Percentiles rank a stretch among this genome's conserved stretches.
phyloP scores from a whole-genome alignment of 2,113 vertebrate species.

The Oophaga pumilio region DNA sequence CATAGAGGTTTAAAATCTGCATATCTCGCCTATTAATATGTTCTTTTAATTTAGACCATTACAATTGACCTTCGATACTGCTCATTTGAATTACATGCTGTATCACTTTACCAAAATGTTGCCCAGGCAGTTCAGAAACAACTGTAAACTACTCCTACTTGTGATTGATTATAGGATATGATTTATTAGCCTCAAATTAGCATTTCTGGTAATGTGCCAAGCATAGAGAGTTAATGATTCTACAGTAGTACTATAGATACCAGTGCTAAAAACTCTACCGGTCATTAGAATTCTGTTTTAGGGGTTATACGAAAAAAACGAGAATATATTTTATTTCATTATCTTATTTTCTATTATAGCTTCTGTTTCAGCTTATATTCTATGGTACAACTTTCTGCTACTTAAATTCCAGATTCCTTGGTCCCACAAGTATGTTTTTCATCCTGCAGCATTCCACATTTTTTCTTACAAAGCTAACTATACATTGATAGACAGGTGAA shows the following conservation, averaged over 20 bases:
- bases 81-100: no score
- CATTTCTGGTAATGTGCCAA: no score
- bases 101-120: no score
- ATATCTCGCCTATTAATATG: no score
- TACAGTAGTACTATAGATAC: neutral
- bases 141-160: neutral
- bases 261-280: no score
- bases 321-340: conserved; percentile 2
- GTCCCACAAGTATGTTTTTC: conserved; percentile 36
- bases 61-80: no score
- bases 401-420: conserved; percentile 24
- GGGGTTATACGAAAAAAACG: neutral
- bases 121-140: no score
- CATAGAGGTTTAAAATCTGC: no score
- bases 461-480: neutral
- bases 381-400: conserved; percentile 21
- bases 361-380: conserved; percentile 8
- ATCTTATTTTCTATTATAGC: conserved; percentile 9
- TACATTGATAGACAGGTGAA: conserved; percentile 42
- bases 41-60: no score
- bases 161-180: neutral
- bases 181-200: neutral
- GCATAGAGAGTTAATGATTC: neutral
- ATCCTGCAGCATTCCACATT: conserved; percentile 20
- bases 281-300: conserved; percentile 2